A percentile compares a stretch with the other conserved stretches of the same genome.
phyloP scores from a whole-genome alignment of 1,140 invertebrate species.

The Holotrichia oblita region DNA sequence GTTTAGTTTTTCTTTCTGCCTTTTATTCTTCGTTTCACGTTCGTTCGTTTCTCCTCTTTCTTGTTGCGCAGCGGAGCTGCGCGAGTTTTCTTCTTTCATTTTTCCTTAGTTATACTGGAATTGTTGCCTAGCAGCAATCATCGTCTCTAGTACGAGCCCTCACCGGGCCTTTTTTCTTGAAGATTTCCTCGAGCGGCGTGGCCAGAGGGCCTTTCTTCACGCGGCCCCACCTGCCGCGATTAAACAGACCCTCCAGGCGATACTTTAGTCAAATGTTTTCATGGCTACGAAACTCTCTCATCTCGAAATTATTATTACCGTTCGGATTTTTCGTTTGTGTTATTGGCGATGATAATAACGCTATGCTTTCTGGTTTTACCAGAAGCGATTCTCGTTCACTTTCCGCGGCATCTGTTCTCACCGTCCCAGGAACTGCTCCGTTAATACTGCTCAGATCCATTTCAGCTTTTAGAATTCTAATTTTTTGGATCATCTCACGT shows the following conservation, averaged over 20 bases:
- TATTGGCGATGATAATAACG: conserved; percentile 59
- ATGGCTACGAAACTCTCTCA: conserved; percentile 68
- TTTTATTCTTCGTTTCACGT: not conserved
- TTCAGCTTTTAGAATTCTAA: conserved; percentile 70
- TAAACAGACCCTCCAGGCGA: conserved; percentile 60
- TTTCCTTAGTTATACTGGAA: not conserved
- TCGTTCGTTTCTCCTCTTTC: not conserved
- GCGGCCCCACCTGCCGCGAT: conserved; percentile 65
- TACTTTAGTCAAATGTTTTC: conserved; percentile 61
- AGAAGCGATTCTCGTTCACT: conserved; percentile 68
- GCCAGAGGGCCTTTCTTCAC: conserved; percentile 64
- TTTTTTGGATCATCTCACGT: conserved; percentile 91
- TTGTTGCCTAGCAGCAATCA: conserved; percentile 44
- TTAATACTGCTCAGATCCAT: conserved; percentile 59
- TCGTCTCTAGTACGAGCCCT: conserved; percentile 54
- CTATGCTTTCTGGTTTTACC: conserved; percentile 60
- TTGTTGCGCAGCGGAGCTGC: not conserved
- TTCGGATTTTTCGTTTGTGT: conserved; percentile 70
- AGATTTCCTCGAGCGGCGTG: conserved; percentile 61
- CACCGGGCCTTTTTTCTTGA: conserved; percentile 59
- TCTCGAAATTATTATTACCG: conserved; percentile 81
- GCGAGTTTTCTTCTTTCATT: not conserved
- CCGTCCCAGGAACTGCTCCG: conserved; percentile 61
- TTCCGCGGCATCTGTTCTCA: conserved; percentile 63
- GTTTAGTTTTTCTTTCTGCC: conserved; percentile 7